phyloP scores from a whole-genome alignment of 2,888 invertebrate genomes.

The Ornithoptera alexandrae region DNA sequence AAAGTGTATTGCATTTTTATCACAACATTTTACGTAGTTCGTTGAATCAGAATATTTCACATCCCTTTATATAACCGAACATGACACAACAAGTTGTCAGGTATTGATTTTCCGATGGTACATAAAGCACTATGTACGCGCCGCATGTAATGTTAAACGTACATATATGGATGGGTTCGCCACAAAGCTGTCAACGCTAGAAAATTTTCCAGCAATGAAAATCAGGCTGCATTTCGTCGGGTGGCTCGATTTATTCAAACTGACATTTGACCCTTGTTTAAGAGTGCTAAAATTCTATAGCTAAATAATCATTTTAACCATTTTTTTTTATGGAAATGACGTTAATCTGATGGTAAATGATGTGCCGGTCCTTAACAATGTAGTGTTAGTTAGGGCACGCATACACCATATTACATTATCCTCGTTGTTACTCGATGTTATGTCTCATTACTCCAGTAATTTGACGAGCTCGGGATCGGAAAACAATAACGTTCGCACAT shows the following conservation, averaged over 20 bases:
- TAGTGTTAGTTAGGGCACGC: too few species aligned
- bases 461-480: too few species aligned
- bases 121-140: slow-evolving; percentile 39
- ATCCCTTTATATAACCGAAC: slow-evolving; percentile 39
- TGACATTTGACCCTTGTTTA: slow-evolving; percentile 25
- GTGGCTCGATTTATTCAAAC: slow-evolving; percentile 22
- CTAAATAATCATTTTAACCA: slow-evolving; percentile 5
- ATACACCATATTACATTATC: too few species aligned
- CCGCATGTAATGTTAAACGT: slow-evolving; percentile 32
- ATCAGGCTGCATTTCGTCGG: slow-evolving; percentile 33
- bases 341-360: too few species aligned
- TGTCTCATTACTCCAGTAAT: too few species aligned
- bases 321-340: background rate
- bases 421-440: too few species aligned
- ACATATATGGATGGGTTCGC: slow-evolving; percentile 32
- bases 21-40: background rate
- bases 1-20: slow-evolving; percentile 1
- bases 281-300: background rate
- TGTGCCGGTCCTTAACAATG: too few species aligned
- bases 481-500: too few species aligned
- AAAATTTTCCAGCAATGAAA: slow-evolving; percentile 41
- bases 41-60: slow-evolving; percentile 29
- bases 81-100: slow-evolving; percentile 45
- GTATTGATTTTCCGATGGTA: slow-evolving; percentile 50
- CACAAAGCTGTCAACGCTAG: slow-evolving; percentile 39